Percentiles rank a stretch among this genome's conserved stretches.
phyloP scores from a whole-genome alignment of 2,888 invertebrate genomes.

The Noctua fimbriata region DNA sequence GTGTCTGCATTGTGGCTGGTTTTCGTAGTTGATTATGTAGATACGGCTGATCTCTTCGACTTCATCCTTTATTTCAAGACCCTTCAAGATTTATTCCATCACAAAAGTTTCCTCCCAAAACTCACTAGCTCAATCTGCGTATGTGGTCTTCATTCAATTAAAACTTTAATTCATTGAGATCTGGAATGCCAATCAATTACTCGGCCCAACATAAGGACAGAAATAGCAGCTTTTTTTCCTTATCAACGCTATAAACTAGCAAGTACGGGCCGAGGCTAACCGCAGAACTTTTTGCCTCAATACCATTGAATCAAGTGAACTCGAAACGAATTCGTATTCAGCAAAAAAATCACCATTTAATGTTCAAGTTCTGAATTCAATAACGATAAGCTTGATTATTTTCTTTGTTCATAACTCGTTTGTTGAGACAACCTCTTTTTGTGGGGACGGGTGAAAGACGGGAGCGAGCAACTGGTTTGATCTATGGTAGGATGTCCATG shows the following conservation, averaged over 20 bases:
- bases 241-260: slow-evolving; percentile 47
- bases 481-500: slow-evolving; percentile 48
- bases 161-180: slow-evolving; percentile 34
- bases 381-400: slow-evolving; percentile 61
- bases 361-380: slow-evolving; percentile 65
- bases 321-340: slow-evolving; percentile 62
- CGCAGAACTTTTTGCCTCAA: slow-evolving; percentile 60
- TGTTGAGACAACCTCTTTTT: slow-evolving; percentile 65
- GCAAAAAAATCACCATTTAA: slow-evolving; percentile 59
- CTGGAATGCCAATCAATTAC: slow-evolving; percentile 39
- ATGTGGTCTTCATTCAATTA: slow-evolving; percentile 34
- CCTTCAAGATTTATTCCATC: not conserved
- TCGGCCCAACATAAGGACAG: slow-evolving; percentile 48
- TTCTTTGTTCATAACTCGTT: slow-evolving; percentile 67
- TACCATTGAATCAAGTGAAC: slow-evolving; percentile 64
- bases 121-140: not conserved
- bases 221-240: slow-evolving; percentile 61
- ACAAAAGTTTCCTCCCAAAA: not conserved
- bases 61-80: not conserved
- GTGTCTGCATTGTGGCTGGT: not conserved
- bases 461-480: slow-evolving; percentile 50
- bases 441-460: slow-evolving; percentile 41
- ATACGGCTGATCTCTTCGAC: not conserved
- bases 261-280: slow-evolving; percentile 53
- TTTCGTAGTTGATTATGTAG: not conserved